A percentile compares a stretch with the other conserved stretches of the same genome.
Conservation (phyloP, 2,888 invertebrate genomes). For the Aspidiotus rigidus region DNA sequence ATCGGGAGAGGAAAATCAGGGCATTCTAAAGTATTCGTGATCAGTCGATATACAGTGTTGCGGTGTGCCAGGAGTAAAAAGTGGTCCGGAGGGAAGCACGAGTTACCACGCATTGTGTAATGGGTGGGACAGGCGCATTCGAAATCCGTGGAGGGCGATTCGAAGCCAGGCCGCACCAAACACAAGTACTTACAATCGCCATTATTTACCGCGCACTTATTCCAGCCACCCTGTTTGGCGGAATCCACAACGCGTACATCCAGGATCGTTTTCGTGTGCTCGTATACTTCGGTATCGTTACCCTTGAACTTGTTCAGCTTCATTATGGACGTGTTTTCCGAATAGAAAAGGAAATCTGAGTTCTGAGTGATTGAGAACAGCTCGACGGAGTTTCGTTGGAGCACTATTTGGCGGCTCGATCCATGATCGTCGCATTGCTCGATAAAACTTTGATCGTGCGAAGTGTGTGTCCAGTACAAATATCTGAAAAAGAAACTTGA, state of each 20-base stretch:
- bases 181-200: constrained; percentile 79
- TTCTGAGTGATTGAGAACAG: constrained; percentile 72
- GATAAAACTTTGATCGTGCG: constrained; percentile 56
- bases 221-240: constrained; percentile 52
- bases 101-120: constrained; percentile 62
- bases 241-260: constrained; percentile 66
- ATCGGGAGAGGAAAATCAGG: constrained; percentile 73
- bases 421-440: constrained; percentile 70
- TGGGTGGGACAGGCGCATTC: constrained; percentile 80
- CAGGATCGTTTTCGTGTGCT: constrained; percentile 64
- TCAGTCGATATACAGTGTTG: constrained; percentile 68
- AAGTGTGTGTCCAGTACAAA: constrained; percentile 63
- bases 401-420: constrained; percentile 52
- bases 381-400: constrained; percentile 42
- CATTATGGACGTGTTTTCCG: constrained; percentile 71
- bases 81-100: constrained; percentile 74
- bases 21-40: constrained; percentile 69
- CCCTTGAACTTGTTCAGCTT: constrained; percentile 71
- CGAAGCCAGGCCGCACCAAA: constrained; percentile 54
- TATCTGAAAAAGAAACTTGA: constrained; percentile 38
- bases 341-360: constrained; percentile 74
- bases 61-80: constrained; percentile 80
- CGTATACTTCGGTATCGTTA: constrained; percentile 71
- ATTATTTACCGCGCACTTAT: constrained; percentile 66
- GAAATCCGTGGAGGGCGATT: constrained; percentile 39